phyloP scores from a whole-genome alignment of 2,888 invertebrate species.

The Alitta virens region DNA sequence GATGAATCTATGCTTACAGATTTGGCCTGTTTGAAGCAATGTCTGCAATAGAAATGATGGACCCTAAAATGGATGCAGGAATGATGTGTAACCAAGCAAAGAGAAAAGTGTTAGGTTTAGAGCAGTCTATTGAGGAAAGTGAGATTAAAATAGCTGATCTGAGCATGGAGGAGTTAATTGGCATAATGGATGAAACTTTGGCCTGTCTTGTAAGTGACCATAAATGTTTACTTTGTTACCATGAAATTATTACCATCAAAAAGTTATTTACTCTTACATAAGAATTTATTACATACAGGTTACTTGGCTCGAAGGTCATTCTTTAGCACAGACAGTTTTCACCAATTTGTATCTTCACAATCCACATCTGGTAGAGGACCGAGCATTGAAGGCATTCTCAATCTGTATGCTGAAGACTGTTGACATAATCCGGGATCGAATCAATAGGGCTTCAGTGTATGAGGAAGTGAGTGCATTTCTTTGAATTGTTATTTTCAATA shows the following conservation, averaged over 20 bases:
- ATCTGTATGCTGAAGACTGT: constrained; percentile 84
- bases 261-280: too few species aligned
- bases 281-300: constrained; percentile 56
- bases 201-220: constrained; percentile 77
- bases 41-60: constrained; percentile 99
- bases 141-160: constrained; percentile 63
- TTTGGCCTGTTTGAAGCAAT: constrained; percentile 87
- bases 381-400: constrained; percentile 80
- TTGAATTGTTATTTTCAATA: background rate
- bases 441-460: constrained; percentile 53
- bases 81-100: constrained; percentile 83
- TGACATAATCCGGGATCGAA: constrained; percentile 79
- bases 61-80: constrained; percentile 99
- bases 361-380: constrained; percentile 80
- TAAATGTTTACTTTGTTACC: too few species aligned
- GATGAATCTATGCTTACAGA: constrained; percentile 32
- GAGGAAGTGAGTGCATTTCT: constrained; percentile 48
- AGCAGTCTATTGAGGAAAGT: constrained; percentile 76
- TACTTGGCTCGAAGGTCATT: constrained; percentile 89
- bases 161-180: constrained; percentile 78
- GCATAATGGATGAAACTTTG: constrained; percentile 89
- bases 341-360: constrained; percentile 93
- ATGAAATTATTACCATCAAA: background rate
- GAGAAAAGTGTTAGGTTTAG: constrained; percentile 79
- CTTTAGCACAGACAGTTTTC: constrained; percentile 91